Base-by-base conservation (phyloP, 2,888 invertebrate species). In the Teleogryllus oceanicus region DNA sequence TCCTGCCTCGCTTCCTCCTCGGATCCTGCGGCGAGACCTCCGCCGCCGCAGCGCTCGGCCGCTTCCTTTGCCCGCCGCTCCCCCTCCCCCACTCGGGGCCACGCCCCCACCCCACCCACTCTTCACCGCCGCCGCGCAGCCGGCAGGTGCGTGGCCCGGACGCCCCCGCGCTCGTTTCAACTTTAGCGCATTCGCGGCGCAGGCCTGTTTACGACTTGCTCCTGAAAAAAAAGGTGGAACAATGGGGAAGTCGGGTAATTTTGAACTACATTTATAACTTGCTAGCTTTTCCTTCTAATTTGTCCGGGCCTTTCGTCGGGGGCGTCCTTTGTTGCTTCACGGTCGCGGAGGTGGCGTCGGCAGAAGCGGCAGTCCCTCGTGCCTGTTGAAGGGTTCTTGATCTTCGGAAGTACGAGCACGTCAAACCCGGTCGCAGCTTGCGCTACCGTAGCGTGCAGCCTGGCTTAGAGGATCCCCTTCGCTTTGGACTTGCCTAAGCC, bases 241-340 rank as follows among this genome's bases (percentile, higher is more conserved):
- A 62, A 62, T 62, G 62, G 62, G 62, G n/a, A 62, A 62, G 62
- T 62, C 62, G 62, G 62, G 62, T 62, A 62, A 62, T 62, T 62
- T 62, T 62, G 16, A 62, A n/a, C 62, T 62, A 62, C 62, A 62
- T 62, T 62, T 62, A 62, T 62, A 62, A 62, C 62, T 62, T 62
- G 62, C 62, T 62, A 62, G 62, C 62, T 62, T 62, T 62, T 62
- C 62, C n/a, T 62, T 62, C 62, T 62, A 62, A 62, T 62, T 62
- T 62, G 62, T 62, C 62, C 62, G 8, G 62, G 62, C 62, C 62
- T 62, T 62, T n/a, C 62, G 62, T 62, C 13, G 16, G n/a, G 62
- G 13, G n/a, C 37, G 5, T 62, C n/a, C 62, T 62, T 62, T 62
- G 62, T 62, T 62, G 62, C n/a, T 62, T 62, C 62, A 5, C n/a